phyloP scores from a whole-genome alignment of 2,113 vertebrate species.

The Dicaeum eximium region DNA sequence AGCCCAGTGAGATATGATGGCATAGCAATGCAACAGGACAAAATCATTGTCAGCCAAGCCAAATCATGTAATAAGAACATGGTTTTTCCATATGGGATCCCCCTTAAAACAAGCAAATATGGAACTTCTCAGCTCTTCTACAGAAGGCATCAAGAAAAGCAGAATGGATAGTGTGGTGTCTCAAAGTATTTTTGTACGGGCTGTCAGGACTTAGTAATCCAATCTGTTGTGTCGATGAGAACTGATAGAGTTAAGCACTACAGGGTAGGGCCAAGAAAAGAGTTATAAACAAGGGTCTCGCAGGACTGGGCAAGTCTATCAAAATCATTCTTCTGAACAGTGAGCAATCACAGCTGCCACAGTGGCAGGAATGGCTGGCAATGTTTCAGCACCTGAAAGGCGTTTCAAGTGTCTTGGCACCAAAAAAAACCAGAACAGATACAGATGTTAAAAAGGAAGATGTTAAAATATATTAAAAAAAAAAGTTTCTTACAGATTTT shows the following conservation, averaged over 20 bases:
- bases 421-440: too few relatives aligned
- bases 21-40: neutral
- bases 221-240: neutral
- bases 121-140: neutral
- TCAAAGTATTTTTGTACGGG: neutral
- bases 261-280: neutral
- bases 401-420: neutral
- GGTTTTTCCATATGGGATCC: neutral
- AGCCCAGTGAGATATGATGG: neutral
- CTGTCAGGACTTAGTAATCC: neutral
- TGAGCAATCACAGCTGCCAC: neutral
- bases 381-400: neutral
- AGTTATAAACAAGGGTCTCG: neutral
- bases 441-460: neutral
- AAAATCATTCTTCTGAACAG: neutral
- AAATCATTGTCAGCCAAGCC: neutral
- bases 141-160: neutral
- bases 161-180: neutral
- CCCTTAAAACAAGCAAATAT: neutral
- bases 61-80: neutral
- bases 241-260: neutral
- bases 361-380: neutral
- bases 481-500: neutral
- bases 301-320: neutral
- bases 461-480: neutral